These are phyloP conservation scores for Hydrolagus colliei DNA, from an alignment of 2,797 vertebrate species.

Conservation along the genomic window DNA sequence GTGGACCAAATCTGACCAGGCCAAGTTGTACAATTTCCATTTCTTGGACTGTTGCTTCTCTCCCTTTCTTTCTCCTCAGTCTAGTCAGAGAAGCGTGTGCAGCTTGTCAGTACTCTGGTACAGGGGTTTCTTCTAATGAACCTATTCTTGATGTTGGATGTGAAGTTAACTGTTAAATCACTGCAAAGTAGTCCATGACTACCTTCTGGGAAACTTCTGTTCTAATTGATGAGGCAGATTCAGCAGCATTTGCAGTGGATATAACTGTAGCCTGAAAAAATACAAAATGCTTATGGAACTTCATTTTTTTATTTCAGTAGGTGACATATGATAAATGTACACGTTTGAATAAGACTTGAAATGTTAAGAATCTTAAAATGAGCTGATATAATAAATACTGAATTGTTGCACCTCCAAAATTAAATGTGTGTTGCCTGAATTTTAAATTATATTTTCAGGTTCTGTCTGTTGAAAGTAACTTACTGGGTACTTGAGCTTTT, in stretches of 20 bases:
- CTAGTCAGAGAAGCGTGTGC: constrained; percentile 65
- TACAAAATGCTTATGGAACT: constrained; percentile 59
- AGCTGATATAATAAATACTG: constrained; percentile 37
- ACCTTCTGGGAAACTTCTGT: constrained; percentile 71
- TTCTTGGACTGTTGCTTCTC: constrained; percentile 69
- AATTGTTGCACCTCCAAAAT: constrained; percentile 31
- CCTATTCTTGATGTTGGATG: constrained; percentile 38
- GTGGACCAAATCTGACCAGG: constrained; percentile 56
- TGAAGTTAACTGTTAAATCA: constrained; percentile 41
- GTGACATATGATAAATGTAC: constrained; percentile 71
- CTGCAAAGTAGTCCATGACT: constrained; percentile 54
- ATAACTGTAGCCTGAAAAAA: constrained; percentile 69
- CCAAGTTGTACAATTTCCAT: constrained; percentile 69
- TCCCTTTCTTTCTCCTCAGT: constrained; percentile 37
- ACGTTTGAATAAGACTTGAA: constrained; percentile 71
- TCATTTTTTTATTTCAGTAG: constrained; percentile 56
- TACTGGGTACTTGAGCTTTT: no score
- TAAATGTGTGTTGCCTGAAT: constrained; percentile 25
- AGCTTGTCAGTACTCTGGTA: constrained; percentile 65
- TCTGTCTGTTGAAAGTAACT: no score
- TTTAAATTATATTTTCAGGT: not conserved
- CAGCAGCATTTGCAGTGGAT: constrained; percentile 71
- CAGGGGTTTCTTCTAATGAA: constrained; percentile 49
- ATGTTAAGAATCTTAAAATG: constrained; percentile 50
- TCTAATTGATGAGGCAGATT: constrained; percentile 56